Conservation (phyloP, 2,888 invertebrate genomes). For the Anticlea derivata region DNA sequence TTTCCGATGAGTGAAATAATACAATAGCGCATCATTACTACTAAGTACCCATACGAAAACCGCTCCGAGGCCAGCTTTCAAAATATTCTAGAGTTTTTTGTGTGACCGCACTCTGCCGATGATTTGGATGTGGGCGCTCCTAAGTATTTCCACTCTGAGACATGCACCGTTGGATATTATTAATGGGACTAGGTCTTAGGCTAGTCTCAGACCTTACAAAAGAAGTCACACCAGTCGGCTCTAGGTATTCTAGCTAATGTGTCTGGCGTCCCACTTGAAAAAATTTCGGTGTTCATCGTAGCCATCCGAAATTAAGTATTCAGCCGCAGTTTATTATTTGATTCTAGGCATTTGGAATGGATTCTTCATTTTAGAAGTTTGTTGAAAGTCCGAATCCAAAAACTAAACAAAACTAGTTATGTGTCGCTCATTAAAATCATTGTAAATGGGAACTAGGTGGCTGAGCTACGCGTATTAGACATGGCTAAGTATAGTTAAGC, state of each 20-base stretch:
- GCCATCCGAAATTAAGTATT: slow-evolving; percentile 31
- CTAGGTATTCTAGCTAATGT: slow-evolving; percentile 72
- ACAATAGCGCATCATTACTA: too few species aligned
- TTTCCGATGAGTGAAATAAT: too few species aligned
- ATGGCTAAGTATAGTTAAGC: too few species aligned
- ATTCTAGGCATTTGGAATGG: neutral
- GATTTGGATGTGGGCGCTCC: too few species aligned
- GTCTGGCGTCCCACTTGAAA: slow-evolving; percentile 74
- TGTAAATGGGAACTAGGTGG: too few species aligned
- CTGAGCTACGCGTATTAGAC: too few species aligned
- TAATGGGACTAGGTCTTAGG: slow-evolving; percentile 47
- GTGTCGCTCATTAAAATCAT: too few species aligned
- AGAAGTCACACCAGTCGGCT: slow-evolving; percentile 64
- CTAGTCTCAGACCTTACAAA: slow-evolving; percentile 61
- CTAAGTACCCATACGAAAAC: too few species aligned
- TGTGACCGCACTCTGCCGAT: too few species aligned
- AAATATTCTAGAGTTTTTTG: too few species aligned
- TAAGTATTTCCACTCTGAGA: slow-evolving; percentile 19
- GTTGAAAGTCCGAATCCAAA: neutral
- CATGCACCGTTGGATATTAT: slow-evolving; percentile 33
- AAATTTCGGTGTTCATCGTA: slow-evolving; percentile 32
- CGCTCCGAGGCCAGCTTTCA: too few species aligned
- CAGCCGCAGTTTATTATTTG: slow-evolving; percentile 1
- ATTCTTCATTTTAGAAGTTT: neutral
- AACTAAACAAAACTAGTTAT: neutral